Evolutionary conservation across 2,797 vertebrate species (phyloP).

Genomic region (Peromyscus nudipes): DNA sequence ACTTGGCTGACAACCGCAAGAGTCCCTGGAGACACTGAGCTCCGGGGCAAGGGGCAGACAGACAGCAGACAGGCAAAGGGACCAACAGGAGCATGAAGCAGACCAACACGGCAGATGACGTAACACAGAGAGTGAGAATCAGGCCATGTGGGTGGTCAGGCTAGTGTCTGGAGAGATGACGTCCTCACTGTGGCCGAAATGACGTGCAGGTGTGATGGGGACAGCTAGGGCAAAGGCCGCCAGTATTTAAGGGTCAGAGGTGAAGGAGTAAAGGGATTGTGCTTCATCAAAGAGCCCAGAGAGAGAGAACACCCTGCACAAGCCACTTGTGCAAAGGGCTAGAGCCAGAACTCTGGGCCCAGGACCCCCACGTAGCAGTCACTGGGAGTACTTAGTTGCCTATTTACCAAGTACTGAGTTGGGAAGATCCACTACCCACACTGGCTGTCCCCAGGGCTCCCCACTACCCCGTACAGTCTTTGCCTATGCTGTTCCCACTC

Average conservation of each 20-base stretch:
- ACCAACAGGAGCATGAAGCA: neutral
- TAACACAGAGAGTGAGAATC: neutral
- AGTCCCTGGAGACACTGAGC: neutral
- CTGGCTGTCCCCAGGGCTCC: neutral
- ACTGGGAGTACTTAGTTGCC: neutral
- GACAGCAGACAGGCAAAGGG: neutral
- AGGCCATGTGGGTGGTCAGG: neutral
- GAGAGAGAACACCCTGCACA: neutral
- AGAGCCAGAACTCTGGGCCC: neutral
- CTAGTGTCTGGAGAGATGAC: conserved; percentile 47
- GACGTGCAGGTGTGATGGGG: neutral
- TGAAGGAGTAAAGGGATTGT: neutral
- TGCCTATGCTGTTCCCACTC: neutral
- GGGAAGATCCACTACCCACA: neutral
- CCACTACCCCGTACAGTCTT: neutral
- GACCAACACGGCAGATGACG: neutral
- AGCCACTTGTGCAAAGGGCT: neutral
- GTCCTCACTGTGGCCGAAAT: neutral
- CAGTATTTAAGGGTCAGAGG: neutral
- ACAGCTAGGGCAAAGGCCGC: conserved; percentile 39
- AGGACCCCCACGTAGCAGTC: neutral
- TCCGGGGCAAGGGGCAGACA: conserved; percentile 52
- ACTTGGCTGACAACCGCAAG: neutral
- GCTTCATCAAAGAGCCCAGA: neutral
- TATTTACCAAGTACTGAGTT: neutral